Percentiles rank a stretch among this genome's conserved stretches.
Conservation (phyloP, 2,888 invertebrate species). For the Danaus chrysippus region DNA sequence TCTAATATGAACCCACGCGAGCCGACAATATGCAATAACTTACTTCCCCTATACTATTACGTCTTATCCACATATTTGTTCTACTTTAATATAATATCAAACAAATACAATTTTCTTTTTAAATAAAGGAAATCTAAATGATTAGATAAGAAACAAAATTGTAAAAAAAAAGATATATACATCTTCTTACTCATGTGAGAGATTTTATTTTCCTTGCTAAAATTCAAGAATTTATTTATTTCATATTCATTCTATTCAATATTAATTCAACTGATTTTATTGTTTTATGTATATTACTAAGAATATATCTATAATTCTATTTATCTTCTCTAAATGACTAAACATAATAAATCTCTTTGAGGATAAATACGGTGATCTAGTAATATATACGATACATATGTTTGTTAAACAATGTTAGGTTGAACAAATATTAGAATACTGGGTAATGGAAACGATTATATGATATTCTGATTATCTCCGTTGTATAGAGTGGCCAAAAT, state of each 20-base stretch:
- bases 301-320: too few relatives aligned
- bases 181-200: background rate
- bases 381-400: too few relatives aligned
- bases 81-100: background rate
- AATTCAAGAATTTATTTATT: background rate
- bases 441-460: background rate
- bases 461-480: background rate
- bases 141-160: background rate
- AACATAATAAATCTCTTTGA: too few relatives aligned
- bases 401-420: too few relatives aligned
- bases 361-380: too few relatives aligned
- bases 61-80: constrained; percentile 8
- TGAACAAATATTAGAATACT: background rate
- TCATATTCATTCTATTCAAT: too few relatives aligned
- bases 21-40: constrained; percentile 32
- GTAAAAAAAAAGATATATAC: background rate
- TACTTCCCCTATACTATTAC: constrained; percentile 30
- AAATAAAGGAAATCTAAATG: too few relatives aligned
- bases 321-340: too few relatives aligned
- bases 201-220: background rate
- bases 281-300: too few relatives aligned
- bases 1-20: constrained; percentile 50
- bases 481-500: constrained; percentile 11
- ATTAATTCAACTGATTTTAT: too few relatives aligned
- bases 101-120: too few relatives aligned